phyloP scores from a whole-genome alignment of 2,113 vertebrate genomes.

The Jaculus jaculus region DNA sequence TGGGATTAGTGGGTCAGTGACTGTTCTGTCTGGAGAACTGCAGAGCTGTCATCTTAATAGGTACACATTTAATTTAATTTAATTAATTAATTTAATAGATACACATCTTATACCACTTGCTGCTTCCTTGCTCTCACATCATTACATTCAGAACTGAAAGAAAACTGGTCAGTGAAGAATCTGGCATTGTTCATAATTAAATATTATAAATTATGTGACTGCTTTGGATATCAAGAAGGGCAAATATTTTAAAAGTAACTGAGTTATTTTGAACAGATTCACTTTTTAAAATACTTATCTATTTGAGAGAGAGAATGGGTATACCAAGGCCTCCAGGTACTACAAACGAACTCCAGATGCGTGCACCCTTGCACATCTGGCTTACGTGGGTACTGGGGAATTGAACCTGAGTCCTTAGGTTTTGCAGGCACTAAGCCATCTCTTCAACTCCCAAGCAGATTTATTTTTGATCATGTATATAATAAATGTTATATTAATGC shows the following conservation, averaged over 20 bases:
- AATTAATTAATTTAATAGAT: too few species aligned
- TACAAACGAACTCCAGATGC: too few species aligned
- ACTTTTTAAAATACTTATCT: neutral
- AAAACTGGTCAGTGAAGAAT: neutral
- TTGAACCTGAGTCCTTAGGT: too few species aligned
- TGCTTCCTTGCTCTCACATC: neutral
- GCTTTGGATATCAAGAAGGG: neutral
- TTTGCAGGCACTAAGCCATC: too few species aligned
- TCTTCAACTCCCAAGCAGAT: neutral
- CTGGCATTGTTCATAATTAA: constrained; percentile 41
- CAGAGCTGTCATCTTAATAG: neutral
- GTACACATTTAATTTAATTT: too few species aligned
- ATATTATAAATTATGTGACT: neutral
- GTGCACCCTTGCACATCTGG: too few species aligned
- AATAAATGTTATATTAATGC: neutral
- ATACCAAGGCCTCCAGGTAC: too few species aligned
- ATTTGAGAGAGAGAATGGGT: too few species aligned
- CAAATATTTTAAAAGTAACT: neutral
- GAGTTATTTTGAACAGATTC: constrained; percentile 4
- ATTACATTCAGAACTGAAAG: neutral
- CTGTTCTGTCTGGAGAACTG: neutral
- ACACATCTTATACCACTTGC: neutral
- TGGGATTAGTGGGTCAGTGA: too few species aligned
- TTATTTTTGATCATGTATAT: neutral
- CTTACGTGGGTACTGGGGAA: too few species aligned